A percentile compares a stretch with the other conserved stretches of the same genome.
Conservation (phyloP, 2,113 vertebrate species). For the Oxygymnocypris stewartii region DNA sequence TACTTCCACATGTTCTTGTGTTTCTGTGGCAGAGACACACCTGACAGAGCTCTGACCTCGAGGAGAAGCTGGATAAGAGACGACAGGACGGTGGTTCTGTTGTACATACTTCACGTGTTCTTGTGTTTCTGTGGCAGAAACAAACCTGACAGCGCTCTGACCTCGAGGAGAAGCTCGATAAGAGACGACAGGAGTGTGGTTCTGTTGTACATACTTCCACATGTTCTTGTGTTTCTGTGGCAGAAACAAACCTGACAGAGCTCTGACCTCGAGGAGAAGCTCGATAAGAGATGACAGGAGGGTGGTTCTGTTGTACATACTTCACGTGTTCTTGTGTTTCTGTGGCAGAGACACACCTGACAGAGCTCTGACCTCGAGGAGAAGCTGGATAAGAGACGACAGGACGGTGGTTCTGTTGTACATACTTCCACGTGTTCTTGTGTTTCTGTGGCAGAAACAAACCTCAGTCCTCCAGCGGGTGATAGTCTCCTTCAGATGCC, state of each 20-base stretch:
- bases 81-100: no score
- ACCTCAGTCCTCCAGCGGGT: background rate
- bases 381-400: background rate
- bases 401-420: background rate
- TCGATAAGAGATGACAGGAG: no score
- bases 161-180: no score
- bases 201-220: background rate
- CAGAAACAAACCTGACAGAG: background rate
- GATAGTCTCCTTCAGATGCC: background rate
- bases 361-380: background rate
- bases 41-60: no score
- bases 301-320: background rate
- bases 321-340: background rate
- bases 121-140: no score
- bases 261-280: background rate
- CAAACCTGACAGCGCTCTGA: no score
- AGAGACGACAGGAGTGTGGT: no score
- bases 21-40: no score
- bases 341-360: background rate
- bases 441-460: constrained; percentile 2
- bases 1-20: no score
- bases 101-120: no score
- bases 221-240: background rate
- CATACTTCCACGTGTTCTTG: background rate
- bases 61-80: no score